These are phyloP conservation scores for Reticulitermes lucifugus DNA, from an alignment of 2,888 invertebrate genomes.

Conservation along the genomic window DNA sequence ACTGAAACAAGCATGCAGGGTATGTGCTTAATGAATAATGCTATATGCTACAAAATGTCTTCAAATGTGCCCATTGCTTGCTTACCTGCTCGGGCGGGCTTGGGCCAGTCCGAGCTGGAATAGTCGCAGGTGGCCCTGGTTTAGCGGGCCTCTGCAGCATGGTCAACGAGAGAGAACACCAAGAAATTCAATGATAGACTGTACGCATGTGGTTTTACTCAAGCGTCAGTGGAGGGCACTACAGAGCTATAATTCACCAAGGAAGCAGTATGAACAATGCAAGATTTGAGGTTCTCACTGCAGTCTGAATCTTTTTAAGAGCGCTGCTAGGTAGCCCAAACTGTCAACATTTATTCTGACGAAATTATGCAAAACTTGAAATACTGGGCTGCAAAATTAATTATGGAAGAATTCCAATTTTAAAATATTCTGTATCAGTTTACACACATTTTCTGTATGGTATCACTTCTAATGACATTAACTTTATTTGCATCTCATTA, in stretches of 20 bases:
- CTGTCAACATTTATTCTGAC: background rate
- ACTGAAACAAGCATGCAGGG: conserved; percentile 53
- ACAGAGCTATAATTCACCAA: background rate
- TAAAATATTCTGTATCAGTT: too few relatives aligned
- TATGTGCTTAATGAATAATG: conserved; percentile 55
- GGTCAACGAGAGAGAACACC: conserved; percentile 30
- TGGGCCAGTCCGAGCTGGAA: conserved; percentile 64
- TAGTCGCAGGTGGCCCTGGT: conserved; percentile 67
- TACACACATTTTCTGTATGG: too few relatives aligned
- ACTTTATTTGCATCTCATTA: too few relatives aligned
- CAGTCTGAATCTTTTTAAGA: too few relatives aligned
- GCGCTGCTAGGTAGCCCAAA: background rate
- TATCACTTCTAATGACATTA: too few relatives aligned
- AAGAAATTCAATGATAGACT: conserved; percentile 59
- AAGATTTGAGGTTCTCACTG: too few relatives aligned
- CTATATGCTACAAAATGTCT: conserved; percentile 55
- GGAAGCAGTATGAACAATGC: background rate
- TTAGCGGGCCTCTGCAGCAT: conserved; percentile 67
- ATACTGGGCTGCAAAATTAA: too few relatives aligned
- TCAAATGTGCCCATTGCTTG: conserved; percentile 49
- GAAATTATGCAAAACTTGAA: background rate
- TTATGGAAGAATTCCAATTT: too few relatives aligned
- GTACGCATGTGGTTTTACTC: conserved; percentile 41
- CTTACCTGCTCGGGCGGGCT: conserved; percentile 71
- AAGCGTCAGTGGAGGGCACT: background rate